Conservation (phyloP, 1,140 invertebrate genomes). For the Brachionus angularis region DNA sequence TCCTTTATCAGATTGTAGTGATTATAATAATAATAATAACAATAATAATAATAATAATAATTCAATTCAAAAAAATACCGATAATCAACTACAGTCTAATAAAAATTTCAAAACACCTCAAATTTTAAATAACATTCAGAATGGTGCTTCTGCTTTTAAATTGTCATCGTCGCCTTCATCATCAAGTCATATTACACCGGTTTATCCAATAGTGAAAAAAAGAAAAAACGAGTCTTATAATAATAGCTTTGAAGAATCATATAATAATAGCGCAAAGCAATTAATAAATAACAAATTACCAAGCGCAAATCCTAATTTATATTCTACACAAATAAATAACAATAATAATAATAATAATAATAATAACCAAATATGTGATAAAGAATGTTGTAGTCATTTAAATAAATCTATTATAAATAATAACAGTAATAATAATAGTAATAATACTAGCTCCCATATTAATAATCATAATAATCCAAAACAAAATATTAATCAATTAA, state of each 20-base stretch:
- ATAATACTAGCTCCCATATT: no score
- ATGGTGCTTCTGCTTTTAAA: no score
- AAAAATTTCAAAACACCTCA: no score
- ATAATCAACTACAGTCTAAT: no score
- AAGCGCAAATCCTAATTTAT: not conserved
- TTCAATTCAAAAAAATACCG: not conserved
- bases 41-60: not conserved
- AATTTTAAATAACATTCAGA: no score
- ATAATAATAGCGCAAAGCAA: no score
- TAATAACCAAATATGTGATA: constrained; percentile 9
- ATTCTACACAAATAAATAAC: not conserved
- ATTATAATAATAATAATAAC: not conserved
- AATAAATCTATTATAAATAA: no score
- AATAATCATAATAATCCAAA: not conserved
- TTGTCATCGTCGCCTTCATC: no score
- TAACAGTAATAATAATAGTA: not conserved
- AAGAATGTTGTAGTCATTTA: not conserved
- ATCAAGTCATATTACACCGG: no score
- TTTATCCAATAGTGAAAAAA: not conserved
- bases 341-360: not conserved
- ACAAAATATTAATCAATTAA: no score
- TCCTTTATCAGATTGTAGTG: not conserved
- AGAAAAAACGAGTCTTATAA: no score
- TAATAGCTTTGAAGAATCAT: no score
- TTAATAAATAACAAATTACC: not conserved